A percentile compares a stretch with the other conserved stretches of the same genome.
phyloP scores from a whole-genome alignment of 2,888 invertebrate species.

The Nemapogon koenigi region DNA sequence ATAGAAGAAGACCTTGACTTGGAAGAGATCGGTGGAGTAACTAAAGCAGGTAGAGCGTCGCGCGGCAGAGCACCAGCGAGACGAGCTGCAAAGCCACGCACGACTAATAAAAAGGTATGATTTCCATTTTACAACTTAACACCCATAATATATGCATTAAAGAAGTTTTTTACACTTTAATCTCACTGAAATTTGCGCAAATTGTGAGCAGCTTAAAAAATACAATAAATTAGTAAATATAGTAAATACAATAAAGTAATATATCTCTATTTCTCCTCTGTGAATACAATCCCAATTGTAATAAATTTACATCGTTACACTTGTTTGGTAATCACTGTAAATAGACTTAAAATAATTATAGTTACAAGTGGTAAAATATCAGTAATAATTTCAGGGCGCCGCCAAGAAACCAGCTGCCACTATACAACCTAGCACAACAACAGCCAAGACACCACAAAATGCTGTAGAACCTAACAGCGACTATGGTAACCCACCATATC shows the following conservation, averaged over 20 bases:
- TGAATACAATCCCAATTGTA: no score
- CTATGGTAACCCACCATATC: constrained; percentile 32
- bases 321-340: no score
- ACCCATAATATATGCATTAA: background rate
- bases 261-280: no score
- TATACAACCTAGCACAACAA: constrained; percentile 50
- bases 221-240: no score
- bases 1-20: constrained; percentile 78
- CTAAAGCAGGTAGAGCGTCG: constrained; percentile 41
- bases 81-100: constrained; percentile 32
- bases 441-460: constrained; percentile 22
- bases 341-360: no score
- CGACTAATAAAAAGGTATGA: constrained; percentile 15
- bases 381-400: constrained; percentile 30
- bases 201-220: no score
- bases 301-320: no score
- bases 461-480: constrained; percentile 26
- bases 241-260: no score
- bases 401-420: constrained; percentile 58
- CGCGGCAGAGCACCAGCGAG: constrained; percentile 28
- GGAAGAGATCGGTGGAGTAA: constrained; percentile 73
- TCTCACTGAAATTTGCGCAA: background rate
- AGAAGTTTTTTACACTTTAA: background rate
- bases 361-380: background rate
- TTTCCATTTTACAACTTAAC: background rate